phyloP scores from a whole-genome alignment of 2,113 vertebrate species.

The Anoura caudifer region DNA sequence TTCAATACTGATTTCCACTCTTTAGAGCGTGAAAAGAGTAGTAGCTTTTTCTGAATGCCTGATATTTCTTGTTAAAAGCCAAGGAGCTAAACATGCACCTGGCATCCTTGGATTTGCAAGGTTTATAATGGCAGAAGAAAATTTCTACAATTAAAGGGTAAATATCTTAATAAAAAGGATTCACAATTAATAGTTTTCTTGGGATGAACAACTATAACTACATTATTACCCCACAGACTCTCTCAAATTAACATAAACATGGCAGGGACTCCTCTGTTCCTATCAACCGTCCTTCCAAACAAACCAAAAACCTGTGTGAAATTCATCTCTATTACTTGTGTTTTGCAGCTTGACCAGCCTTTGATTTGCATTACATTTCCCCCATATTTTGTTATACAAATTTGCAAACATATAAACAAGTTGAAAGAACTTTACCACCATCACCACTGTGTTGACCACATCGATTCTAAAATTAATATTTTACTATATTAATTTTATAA shows the following conservation, averaged over 20 bases:
- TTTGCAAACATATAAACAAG: not conserved
- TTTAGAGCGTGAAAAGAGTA: not conserved
- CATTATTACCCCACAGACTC: not conserved
- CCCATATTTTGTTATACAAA: not conserved
- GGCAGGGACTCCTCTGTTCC: not conserved
- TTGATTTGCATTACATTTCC: not conserved
- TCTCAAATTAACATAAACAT: not conserved
- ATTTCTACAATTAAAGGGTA: not conserved
- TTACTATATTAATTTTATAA: not conserved
- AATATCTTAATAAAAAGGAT: constrained; percentile 5
- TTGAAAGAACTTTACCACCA: not conserved
- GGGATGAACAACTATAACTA: not conserved
- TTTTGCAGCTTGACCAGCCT: not conserved
- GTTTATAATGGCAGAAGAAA: constrained; percentile 22
- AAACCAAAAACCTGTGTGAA: not conserved
- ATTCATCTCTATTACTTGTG: not conserved
- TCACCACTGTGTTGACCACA: not conserved
- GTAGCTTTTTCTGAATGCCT: not conserved
- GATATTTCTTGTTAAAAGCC: not conserved
- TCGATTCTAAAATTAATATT: not conserved
- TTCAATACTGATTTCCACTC: not conserved
- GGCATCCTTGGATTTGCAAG: not conserved
- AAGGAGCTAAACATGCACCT: constrained; percentile 2
- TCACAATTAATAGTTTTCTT: not conserved
- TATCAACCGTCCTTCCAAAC: not conserved